These are phyloP conservation scores for Hypercompe scribonia DNA, from an alignment of 2,888 invertebrate genomes.

Conservation along the genomic window DNA sequence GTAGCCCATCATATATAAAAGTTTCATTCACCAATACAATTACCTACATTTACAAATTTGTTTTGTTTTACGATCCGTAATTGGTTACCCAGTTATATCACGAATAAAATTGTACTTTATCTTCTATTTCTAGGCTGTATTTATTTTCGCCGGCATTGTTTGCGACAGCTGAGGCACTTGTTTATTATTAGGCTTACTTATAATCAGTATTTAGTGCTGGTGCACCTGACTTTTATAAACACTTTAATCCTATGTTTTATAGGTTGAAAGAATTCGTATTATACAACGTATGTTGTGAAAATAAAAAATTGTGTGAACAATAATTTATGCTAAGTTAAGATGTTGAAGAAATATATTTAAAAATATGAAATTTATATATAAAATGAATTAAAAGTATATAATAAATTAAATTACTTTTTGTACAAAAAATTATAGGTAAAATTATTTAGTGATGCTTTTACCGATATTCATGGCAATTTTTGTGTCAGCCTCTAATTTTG, in stretches of 20 bases:
- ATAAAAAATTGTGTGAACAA: constrained; percentile 21
- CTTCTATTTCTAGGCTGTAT: constrained; percentile 74
- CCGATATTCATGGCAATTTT: no score
- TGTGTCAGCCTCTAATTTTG: no score
- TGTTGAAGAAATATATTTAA: background rate
- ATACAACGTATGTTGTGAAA: constrained; percentile 34
- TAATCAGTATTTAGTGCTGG: constrained; percentile 64
- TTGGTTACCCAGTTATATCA: constrained; percentile 66
- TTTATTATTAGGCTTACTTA: constrained; percentile 75
- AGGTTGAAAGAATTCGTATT: constrained; percentile 38
- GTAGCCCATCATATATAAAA: no score
- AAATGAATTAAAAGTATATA: no score
- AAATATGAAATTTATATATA: background rate
- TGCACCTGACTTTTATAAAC: constrained; percentile 65
- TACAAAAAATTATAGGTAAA: no score
- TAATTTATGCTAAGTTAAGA: background rate
- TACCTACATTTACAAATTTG: constrained; percentile 64
- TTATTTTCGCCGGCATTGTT: constrained; percentile 74
- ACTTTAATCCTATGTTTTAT: constrained; percentile 45
- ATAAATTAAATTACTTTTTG: no score
- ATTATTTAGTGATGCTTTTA: no score
- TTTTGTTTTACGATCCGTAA: constrained; percentile 74
- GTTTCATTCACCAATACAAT: constrained; percentile 4
- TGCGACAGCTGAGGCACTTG: constrained; percentile 74
- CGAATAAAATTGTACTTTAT: constrained; percentile 79